phyloP scores from a whole-genome alignment of 1,140 invertebrate species.

The Drosophila seguyi region DNA sequence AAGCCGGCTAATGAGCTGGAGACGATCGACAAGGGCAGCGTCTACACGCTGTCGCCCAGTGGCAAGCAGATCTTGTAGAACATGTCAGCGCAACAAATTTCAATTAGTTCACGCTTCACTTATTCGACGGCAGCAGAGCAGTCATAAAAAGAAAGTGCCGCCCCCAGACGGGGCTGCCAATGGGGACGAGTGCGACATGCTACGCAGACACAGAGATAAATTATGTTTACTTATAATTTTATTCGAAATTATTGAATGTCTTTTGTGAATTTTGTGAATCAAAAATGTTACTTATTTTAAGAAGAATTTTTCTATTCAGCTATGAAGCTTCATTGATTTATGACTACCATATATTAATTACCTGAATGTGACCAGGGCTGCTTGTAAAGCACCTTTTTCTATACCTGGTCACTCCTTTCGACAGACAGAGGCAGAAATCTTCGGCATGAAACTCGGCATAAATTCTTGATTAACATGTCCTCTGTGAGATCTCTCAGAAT shows the following conservation, averaged over 20 bases:
- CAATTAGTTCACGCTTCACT: slow-evolving; percentile 84
- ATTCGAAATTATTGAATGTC: not conserved
- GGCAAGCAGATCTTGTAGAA: slow-evolving; percentile 65
- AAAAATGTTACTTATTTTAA: not conserved
- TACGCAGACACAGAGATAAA: slow-evolving; percentile 4
- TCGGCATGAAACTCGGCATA: no score
- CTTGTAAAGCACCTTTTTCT: no score
- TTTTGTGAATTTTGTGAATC: not conserved
- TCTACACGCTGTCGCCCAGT: slow-evolving; percentile 12
- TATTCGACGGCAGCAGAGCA: slow-evolving; percentile 57
- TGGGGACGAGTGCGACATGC: slow-evolving; percentile 33
- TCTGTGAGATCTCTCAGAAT: not conserved
- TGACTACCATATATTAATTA: no score
- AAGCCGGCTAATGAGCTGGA: slow-evolving; percentile 72
- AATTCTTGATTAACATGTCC: not conserved
- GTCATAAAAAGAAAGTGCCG: slow-evolving; percentile 78
- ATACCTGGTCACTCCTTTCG: no score
- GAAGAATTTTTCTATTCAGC: not conserved
- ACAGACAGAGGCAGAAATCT: no score
- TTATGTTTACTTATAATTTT: not conserved
- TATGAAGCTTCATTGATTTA: not conserved
- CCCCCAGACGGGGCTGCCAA: slow-evolving; percentile 37
- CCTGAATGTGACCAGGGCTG: no score
- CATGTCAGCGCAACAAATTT: slow-evolving; percentile 84
- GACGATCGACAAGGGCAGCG: slow-evolving; percentile 67